Evolutionary conservation across 2,888 invertebrate species (phyloP), one percentile per base, ranked within the genome.

Genomic region (Ichneumoninae sp.): DNA sequence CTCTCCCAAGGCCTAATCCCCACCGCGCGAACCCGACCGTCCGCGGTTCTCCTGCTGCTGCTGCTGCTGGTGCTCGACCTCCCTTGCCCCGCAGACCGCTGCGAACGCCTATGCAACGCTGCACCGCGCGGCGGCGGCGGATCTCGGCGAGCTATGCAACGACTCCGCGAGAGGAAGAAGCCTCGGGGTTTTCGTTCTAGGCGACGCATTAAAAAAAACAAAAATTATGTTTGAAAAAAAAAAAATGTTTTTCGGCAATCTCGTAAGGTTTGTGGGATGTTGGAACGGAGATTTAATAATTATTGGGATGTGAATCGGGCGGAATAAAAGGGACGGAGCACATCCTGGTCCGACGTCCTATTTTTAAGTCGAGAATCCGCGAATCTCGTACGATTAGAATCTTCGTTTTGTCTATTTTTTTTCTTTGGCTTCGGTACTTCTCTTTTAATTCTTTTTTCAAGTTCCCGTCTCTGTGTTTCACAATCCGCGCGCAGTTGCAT

Each of bases 1-100:
- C 93, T 93, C 93, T 93, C 92, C 91, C 93, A 93, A 93, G 93
- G 93, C 91, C 93, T 93, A 90, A 86, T 89, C 88, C 88, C 84
- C 87, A 79, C 86, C 84, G 81, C 77, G 76, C 60, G 60, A 72
- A 71, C 65, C 74, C 71, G 33, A 36, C 68, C 71, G 68, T 69
- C 76, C 84, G 83, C 83, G 76, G 76, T 77, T 81, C 82, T 82
- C 82, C 70, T 75, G 81, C 74, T 54, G 80, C 33, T 54, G 80
- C 33, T 47, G 36, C 74, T 70, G 79, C 74, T 57, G 69, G 26
- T 71, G 65, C 62, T 54, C 76, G 72, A 22, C 76, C 66, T 65
- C 76, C 66, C 76, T 76, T 52, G 76, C 54, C 57, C 77, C 85
- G 69, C 72, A 30, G 65, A 75, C 79, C 74, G 75, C 60, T 74